These are phyloP conservation scores for Apis florea DNA, from an alignment of 1,140 invertebrate genomes.

Conservation along the genomic window DNA sequence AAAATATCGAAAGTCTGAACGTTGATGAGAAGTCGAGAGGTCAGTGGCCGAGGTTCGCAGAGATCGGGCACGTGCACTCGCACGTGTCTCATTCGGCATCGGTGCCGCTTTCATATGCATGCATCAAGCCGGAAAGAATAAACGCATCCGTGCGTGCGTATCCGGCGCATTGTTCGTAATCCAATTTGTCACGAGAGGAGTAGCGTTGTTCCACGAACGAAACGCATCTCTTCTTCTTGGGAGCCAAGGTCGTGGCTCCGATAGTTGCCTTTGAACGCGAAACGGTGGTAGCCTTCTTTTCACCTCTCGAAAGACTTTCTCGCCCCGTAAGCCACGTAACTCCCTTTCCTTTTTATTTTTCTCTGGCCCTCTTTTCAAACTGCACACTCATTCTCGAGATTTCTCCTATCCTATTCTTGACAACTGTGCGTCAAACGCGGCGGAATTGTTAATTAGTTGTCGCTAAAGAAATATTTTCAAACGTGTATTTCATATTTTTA, in stretches of 20 bases:
- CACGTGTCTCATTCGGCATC: slow-evolving; percentile 44
- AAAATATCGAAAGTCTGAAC: background rate
- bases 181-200: slow-evolving; percentile 22
- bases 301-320: slow-evolving; percentile 35
- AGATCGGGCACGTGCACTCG: slow-evolving; percentile 41
- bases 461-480: background rate
- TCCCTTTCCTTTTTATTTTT: slow-evolving; percentile 17
- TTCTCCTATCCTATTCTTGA: background rate
- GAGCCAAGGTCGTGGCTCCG: background rate
- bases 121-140: slow-evolving; percentile 37
- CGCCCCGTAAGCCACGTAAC: background rate
- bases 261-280: slow-evolving; percentile 10
- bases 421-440: background rate
- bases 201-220: slow-evolving; percentile 3
- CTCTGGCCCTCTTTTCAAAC: slow-evolving; percentile 13
- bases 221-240: background rate
- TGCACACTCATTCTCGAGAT: too few relatives aligned
- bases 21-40: background rate
- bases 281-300: slow-evolving; percentile 32
- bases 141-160: slow-evolving; percentile 39
- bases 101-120: slow-evolving; percentile 25
- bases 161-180: slow-evolving; percentile 42
- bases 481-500: background rate
- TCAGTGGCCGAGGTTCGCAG: slow-evolving; percentile 33
- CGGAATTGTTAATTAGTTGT: background rate